Percentiles rank a stretch among this genome's conserved stretches.
phyloP scores from a whole-genome alignment of 2,888 invertebrate species.

The Melanostoma scalare region DNA sequence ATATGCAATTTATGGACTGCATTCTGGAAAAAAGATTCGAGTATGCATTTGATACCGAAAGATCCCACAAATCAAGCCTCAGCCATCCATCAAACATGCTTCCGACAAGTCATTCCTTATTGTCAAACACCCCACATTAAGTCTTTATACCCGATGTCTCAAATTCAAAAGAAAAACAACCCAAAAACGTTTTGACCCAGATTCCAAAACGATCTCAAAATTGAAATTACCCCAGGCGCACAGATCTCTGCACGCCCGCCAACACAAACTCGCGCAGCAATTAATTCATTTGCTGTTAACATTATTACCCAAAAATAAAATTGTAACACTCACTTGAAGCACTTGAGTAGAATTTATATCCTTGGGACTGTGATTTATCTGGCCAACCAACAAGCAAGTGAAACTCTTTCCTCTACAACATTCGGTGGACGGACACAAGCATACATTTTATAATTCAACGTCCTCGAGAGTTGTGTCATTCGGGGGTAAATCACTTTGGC shows the following conservation, averaged over 20 bases:
- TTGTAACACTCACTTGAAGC: slow-evolving; percentile 68
- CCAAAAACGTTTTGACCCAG: slow-evolving; percentile 51
- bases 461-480: not conserved
- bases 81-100: slow-evolving; percentile 36
- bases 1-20: too few species aligned
- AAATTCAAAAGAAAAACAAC: not conserved
- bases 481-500: slow-evolving; percentile 43
- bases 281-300: slow-evolving; percentile 70
- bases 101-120: slow-evolving; percentile 59
- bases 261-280: slow-evolving; percentile 22
- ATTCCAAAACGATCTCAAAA: slow-evolving; percentile 56
- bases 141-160: slow-evolving; percentile 42
- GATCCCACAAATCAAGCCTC: slow-evolving; percentile 26
- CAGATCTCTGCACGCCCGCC: not conserved
- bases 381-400: slow-evolving; percentile 19
- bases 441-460: not conserved
- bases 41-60: too few species aligned
- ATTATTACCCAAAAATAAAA: slow-evolving; percentile 72
- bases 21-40: too few species aligned
- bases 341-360: slow-evolving; percentile 72
- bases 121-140: slow-evolving; percentile 37
- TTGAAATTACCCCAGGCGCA: slow-evolving; percentile 17
- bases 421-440: too few species aligned
- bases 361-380: slow-evolving; percentile 67
- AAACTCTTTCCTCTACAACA: slow-evolving; percentile 26